Evolutionary conservation across 2,113 vertebrate species (phyloP).

Genomic region (Balaeniceps rex): DNA sequence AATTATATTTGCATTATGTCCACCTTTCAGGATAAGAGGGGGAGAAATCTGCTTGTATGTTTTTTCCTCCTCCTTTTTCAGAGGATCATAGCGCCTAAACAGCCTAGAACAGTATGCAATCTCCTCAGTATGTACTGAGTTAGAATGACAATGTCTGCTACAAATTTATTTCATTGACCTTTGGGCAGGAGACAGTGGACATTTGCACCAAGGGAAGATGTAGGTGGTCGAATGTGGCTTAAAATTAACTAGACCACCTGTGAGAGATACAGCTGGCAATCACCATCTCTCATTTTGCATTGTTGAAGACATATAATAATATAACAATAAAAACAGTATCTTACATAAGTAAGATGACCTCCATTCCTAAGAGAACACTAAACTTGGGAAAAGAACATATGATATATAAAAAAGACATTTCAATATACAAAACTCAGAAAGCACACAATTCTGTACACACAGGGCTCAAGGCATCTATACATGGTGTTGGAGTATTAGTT

Average conservation of each 20-base stretch:
- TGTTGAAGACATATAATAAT: too few relatives aligned
- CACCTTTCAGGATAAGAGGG: not conserved
- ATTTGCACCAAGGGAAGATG: rapidly evolving
- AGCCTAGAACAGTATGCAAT: not conserved
- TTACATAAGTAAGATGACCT: not conserved
- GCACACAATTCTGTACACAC: rapidly evolving
- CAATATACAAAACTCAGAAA: not conserved
- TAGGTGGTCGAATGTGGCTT: not conserved
- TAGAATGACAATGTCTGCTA: not conserved
- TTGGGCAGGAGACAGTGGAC: not conserved
- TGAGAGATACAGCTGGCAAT: not conserved
- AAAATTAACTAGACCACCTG: not conserved
- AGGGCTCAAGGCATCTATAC: not conserved
- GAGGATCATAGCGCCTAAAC: not conserved
- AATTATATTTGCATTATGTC: not conserved
- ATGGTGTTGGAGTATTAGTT: not conserved
- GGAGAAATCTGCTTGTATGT: not conserved
- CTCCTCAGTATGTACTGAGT: not conserved
- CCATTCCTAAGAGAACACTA: not conserved
- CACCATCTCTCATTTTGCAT: not conserved
- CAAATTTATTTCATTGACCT: not conserved
- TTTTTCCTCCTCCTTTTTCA: not conserved
- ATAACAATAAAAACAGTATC: not conserved
- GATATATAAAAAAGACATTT: not conserved
- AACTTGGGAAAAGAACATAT: not conserved